Conservation (phyloP, 64 coral and sea anemone genomes). For the Pachyseris speciosa region DNA sequence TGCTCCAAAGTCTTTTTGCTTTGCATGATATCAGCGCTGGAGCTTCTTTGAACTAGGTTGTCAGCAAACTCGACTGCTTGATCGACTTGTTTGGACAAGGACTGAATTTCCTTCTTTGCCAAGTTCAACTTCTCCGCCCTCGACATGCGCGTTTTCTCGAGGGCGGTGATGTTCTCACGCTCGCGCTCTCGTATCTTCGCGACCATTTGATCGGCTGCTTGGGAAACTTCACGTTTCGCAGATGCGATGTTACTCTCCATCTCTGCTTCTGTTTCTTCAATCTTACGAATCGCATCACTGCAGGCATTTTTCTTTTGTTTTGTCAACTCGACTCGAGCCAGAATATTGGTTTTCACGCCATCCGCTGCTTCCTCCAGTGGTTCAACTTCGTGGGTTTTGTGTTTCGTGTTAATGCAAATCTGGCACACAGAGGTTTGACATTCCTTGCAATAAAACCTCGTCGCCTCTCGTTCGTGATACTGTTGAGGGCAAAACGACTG, state of each 20-base stretch:
- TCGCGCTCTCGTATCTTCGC: not conserved
- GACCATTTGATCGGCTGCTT: not conserved
- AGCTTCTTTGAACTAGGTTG: not conserved
- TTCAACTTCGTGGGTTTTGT: not conserved
- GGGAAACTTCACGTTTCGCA: not conserved
- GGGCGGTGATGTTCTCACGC: not conserved
- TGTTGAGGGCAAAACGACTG: not conserved
- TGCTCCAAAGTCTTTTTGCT: not conserved
- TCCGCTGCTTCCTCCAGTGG: not conserved
- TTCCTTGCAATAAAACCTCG: slow-evolving; percentile 12
- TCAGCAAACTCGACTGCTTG: not conserved
- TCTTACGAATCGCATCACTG: not conserved
- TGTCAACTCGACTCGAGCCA: not conserved
- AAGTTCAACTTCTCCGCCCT: not conserved
- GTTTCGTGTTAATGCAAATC: not conserved
- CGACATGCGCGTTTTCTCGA: not conserved
- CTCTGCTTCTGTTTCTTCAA: not conserved
- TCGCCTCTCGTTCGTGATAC: not conserved
- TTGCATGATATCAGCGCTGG: not conserved
- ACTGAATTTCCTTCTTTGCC: not conserved
- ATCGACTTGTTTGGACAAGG: not conserved
- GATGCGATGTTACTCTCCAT: not conserved
- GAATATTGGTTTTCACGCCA: not conserved
- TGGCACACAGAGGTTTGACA: not conserved
- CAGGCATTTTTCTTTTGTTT: not conserved